Evolutionary conservation across 92 coral and sea anemone genomes (phyloP).

Genomic region (Epizoanthus fatuus): DNA sequence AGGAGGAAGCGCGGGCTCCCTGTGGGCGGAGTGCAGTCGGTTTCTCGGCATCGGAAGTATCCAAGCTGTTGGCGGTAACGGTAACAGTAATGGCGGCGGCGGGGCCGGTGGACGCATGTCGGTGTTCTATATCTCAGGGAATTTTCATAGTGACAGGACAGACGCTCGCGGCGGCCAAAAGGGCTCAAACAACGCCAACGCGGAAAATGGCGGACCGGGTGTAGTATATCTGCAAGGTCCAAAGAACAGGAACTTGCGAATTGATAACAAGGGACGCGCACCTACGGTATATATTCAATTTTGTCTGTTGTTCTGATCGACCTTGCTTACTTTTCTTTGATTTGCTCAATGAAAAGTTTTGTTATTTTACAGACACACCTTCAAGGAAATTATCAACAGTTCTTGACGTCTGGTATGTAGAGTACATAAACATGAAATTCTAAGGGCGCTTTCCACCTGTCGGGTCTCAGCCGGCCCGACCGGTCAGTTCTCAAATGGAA

Average conservation of each 20-base stretch:
- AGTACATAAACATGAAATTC: not conserved
- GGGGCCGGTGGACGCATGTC: slow-evolving; percentile 86
- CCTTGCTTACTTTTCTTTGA: not conserved
- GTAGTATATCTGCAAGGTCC: slow-evolving; percentile 79
- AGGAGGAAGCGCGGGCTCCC: slow-evolving; percentile 84
- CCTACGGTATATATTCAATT: slow-evolving; percentile 52
- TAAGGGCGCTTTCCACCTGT: too few species aligned
- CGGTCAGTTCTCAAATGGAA: too few species aligned
- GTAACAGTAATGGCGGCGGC: slow-evolving; percentile 74
- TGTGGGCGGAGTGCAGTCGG: slow-evolving; percentile 61
- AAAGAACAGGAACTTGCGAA: slow-evolving; percentile 63
- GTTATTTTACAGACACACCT: slow-evolving; percentile 31
- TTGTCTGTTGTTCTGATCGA: not conserved
- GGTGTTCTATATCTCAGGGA: slow-evolving; percentile 68
- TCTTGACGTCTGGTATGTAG: slow-evolving; percentile 50
- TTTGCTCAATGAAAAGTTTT: not conserved
- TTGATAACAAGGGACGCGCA: slow-evolving; percentile 73
- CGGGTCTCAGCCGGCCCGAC: too few species aligned
- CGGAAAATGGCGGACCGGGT: slow-evolving; percentile 87
- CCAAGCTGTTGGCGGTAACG: slow-evolving; percentile 68
- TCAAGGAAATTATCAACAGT: slow-evolving; percentile 61
- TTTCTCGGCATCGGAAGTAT: slow-evolving; percentile 72
- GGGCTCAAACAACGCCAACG: slow-evolving; percentile 53
- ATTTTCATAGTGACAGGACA: slow-evolving; percentile 73
- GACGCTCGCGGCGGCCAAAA: slow-evolving; percentile 69